Base-by-base conservation (phyloP, 2,797 vertebrate genomes). In the Pogonophryne albipinna region DNA sequence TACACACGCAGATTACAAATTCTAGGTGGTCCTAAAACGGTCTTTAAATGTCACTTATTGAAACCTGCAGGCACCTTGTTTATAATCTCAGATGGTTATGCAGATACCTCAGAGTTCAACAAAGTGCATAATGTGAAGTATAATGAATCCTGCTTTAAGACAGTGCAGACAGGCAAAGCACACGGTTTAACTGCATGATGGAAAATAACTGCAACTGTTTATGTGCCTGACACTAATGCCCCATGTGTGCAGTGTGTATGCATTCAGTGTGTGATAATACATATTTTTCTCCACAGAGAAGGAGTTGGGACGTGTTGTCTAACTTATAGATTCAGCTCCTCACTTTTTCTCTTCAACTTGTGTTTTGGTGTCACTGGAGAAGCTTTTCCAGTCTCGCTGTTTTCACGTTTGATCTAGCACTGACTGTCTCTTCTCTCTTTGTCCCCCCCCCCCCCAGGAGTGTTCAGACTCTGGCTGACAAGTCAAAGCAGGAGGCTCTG, bases 401-500 rank as follows among this genome's bases (percentile, higher is more conserved):
- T 45, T 63, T 34, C 6, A 2, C 17, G 6, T 62, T 50, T 53
- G 23, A 16, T 47, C 12, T 38, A 20, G 9, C 31, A 27, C 79
- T 89, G 41, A 88, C 34, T 14, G 23, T 56, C 38, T 82, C 11
- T 56, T n/a, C 42, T 81, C 31, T 81, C 12, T 82, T 12, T 75
- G 45, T 81, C 46, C 64, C 51, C 11, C 53, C n/a, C 65, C 57
- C 34, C 34, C 6, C 49, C n/a, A 99, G 98, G 97, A 98, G 96
- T 89, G 96, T 99, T 94, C 96, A 97, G 94, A 95, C 95, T 82
- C 96, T 98, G 92, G 96, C 96, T 56, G 98, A 99, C 95, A 97
- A 96, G 95, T 96, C 96, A 85, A 97, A 97, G 95, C 97, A 99
- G 94, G 96, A 98, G 91, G 96, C 97, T 94, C 96, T 99, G 88